Percentiles rank a stretch among this genome's conserved stretches.
Evolutionary conservation across 2,113 vertebrate genomes (phyloP).

Genomic region (Orthochromis malagaraziensis): DNA sequence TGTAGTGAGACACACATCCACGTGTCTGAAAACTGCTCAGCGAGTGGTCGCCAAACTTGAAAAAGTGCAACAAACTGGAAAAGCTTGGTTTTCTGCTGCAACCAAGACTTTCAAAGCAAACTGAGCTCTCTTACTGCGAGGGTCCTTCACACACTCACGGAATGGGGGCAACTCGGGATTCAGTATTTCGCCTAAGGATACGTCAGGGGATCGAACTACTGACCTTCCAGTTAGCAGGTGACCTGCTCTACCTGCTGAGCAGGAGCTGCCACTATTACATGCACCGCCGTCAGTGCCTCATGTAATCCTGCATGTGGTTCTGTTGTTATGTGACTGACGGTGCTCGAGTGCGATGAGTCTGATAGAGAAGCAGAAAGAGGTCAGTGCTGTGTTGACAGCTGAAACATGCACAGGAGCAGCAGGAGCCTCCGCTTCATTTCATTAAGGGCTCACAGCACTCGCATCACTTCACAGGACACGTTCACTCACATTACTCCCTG

Average conservation of each 20-base stretch:
- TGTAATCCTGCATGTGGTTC: background rate
- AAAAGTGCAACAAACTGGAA: background rate
- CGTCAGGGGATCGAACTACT: background rate
- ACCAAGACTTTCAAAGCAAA: background rate
- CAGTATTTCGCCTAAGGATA: background rate
- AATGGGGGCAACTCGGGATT: accelerated
- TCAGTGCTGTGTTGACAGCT: background rate
- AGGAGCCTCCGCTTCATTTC: background rate
- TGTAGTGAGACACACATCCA: background rate
- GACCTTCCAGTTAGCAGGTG: background rate
- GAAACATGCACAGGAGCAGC: background rate
- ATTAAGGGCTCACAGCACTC: background rate
- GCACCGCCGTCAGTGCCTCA: accelerated
- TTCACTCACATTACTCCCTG: background rate
- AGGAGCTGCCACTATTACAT: background rate
- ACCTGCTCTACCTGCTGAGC: background rate
- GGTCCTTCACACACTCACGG: accelerated
- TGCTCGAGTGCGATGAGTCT: background rate
- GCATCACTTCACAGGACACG: background rate
- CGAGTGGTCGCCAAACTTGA: accelerated
- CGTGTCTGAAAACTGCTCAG: background rate
- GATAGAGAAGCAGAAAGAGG: background rate
- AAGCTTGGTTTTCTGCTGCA: background rate
- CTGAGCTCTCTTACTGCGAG: background rate
- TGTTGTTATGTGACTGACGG: background rate